phyloP scores from a whole-genome alignment of 30 jellyfish, hydroid and myxozoan genomes.

The Hydra vulgaris region DNA sequence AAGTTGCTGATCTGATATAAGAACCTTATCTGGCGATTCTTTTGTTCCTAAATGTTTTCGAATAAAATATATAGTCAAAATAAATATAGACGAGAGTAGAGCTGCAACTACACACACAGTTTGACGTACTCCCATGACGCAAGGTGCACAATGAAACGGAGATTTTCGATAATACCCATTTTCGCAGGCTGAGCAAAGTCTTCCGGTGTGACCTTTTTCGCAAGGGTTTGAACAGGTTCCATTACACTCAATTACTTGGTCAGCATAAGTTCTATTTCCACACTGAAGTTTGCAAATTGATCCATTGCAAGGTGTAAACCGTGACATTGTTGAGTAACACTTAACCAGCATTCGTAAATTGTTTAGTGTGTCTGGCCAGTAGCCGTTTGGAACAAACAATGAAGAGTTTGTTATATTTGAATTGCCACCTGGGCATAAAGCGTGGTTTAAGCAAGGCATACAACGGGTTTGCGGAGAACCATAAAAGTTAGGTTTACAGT shows the following conservation, averaged over 20 bases:
- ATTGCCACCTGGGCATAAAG: slow-evolving; percentile 69
- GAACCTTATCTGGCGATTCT: slow-evolving; percentile 25
- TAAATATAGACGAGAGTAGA: slow-evolving; percentile 57
- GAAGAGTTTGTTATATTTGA: slow-evolving; percentile 56
- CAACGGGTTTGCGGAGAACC: slow-evolving; percentile 82
- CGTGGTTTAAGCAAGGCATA: slow-evolving; percentile 71
- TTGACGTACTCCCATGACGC: slow-evolving; percentile 86
- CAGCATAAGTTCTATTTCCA: slow-evolving; percentile 57
- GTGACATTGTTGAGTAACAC: slow-evolving; percentile 74
- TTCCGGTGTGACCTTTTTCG: slow-evolving; percentile 84
- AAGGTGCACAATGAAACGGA: slow-evolving; percentile 93
- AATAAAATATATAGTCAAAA: slow-evolving; percentile 62
- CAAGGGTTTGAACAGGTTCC: slow-evolving; percentile 74
- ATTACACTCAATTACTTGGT: slow-evolving; percentile 47
- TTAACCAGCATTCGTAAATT: slow-evolving; percentile 46
- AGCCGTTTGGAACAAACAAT: slow-evolving; percentile 79
- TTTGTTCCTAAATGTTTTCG: slow-evolving; percentile 68
- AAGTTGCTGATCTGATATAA: slow-evolving; percentile 78
- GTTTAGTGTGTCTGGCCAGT: slow-evolving; percentile 95
- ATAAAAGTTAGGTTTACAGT: slow-evolving; percentile 59
- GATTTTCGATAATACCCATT: slow-evolving; percentile 83
- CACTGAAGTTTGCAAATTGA: slow-evolving; percentile 64
- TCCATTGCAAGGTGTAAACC: slow-evolving; percentile 94
- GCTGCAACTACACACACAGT: slow-evolving; percentile 78
- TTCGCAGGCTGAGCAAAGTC: slow-evolving; percentile 89